Evolutionary conservation across 2,113 vertebrate genomes (phyloP).

Genomic region (Henicopernis longicauda): DNA sequence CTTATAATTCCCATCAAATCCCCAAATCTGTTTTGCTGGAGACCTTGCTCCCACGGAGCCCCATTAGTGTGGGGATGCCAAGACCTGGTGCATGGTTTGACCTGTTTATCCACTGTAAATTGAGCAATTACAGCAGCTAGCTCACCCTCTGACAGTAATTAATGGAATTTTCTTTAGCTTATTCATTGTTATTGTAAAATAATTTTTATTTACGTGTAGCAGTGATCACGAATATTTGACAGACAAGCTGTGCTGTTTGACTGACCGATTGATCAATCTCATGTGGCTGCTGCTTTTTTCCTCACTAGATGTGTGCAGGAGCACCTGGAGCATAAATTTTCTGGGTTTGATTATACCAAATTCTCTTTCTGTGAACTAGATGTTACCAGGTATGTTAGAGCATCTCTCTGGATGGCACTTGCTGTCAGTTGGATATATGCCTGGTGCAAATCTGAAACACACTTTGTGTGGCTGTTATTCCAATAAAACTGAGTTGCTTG

Average conservation of each 20-base stretch:
- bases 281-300: not conserved
- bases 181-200: not conserved
- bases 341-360: not conserved
- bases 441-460: fast-evolving
- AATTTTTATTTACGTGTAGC: not conserved
- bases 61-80: fast-evolving
- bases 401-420: not conserved
- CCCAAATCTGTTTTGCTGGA: not conserved
- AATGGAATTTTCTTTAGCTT: not conserved
- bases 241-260: not conserved
- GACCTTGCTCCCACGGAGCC: not conserved
- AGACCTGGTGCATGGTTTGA: not conserved
- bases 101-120: not conserved
- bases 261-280: no score
- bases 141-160: not conserved
- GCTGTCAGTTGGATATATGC: not conserved
- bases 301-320: fast-evolving
- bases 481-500: not conserved
- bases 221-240: fast-evolving
- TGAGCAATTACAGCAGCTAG: no score
- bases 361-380: no score
- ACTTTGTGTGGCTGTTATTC: not conserved
- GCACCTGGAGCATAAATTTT: not conserved
- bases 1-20: not conserved
- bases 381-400: fast-evolving